Conservation (phyloP, 2,888 invertebrate species). For the Dione juno region DNA sequence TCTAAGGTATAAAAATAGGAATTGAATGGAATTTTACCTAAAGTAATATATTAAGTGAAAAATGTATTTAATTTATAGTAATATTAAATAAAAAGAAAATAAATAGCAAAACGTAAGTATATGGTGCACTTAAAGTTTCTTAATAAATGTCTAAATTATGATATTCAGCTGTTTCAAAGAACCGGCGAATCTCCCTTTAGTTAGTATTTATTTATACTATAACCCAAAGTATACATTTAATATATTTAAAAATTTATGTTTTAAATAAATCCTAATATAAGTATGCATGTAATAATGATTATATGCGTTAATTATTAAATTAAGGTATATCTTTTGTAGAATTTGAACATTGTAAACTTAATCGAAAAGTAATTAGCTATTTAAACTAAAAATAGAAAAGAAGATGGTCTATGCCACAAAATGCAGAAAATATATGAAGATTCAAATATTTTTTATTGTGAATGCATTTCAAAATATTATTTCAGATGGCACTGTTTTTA, state of each 20-base stretch:
- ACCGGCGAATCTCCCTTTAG: not conserved
- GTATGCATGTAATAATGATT: too few species aligned
- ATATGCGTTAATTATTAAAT: too few species aligned
- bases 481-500: constrained; percentile 73
- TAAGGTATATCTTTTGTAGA: too few species aligned
- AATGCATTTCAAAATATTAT: not conserved
- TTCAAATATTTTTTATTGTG: not conserved
- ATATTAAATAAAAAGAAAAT: not conserved
- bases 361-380: too few species aligned
- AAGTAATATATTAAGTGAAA: constrained; percentile 3
- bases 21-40: constrained; percentile 16
- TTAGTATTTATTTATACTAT: not conserved
- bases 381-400: too few species aligned
- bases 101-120: constrained; percentile 7
- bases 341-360: too few species aligned
- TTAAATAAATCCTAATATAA: not conserved
- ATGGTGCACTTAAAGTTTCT: not conserved
- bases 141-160: not conserved
- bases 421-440: not conserved
- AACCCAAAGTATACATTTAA: not conserved
- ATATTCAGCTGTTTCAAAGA: not conserved
- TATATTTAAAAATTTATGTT: not conserved
- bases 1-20: constrained; percentile 11
- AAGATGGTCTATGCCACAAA: not conserved
- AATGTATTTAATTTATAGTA: not conserved